phyloP scores from a whole-genome alignment of 1,140 invertebrate species.

The Potamilus streckersoni region DNA sequence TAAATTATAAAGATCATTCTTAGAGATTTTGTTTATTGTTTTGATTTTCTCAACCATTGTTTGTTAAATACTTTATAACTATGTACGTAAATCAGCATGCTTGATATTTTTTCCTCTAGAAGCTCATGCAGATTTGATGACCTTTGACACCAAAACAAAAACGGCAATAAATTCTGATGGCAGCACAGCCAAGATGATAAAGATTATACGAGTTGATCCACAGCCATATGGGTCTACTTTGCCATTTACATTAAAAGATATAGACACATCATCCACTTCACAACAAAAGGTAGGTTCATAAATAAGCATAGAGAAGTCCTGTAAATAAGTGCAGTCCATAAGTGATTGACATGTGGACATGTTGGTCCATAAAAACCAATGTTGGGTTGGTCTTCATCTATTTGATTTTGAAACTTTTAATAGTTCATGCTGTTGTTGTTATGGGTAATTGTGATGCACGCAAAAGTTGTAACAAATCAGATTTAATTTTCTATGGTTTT shows the following conservation, averaged over 20 bases:
- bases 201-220: constrained; percentile 40
- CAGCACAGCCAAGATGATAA: constrained; percentile 29
- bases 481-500: too few species aligned
- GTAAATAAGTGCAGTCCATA: not conserved
- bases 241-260: constrained; percentile 56
- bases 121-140: constrained; percentile 17
- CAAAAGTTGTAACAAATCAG: too few species aligned
- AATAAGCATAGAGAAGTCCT: not conserved
- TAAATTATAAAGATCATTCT: too few species aligned
- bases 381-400: too few species aligned
- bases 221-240: constrained; percentile 29
- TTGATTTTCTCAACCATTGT: too few species aligned
- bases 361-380: too few species aligned
- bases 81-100: too few species aligned
- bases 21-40: too few species aligned
- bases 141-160: constrained; percentile 27
- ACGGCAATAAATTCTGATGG: constrained; percentile 17
- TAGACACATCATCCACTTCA: constrained; percentile 15
- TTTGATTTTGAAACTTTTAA: too few species aligned
- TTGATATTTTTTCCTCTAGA: constrained; percentile 10
- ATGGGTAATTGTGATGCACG: too few species aligned
- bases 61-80: too few species aligned
- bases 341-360: not conserved
- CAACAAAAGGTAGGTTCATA: constrained; percentile 9
- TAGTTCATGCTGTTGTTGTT: too few species aligned